phyloP scores from a whole-genome alignment of 2,797 vertebrate genomes.

The Smutsia gigantea region DNA sequence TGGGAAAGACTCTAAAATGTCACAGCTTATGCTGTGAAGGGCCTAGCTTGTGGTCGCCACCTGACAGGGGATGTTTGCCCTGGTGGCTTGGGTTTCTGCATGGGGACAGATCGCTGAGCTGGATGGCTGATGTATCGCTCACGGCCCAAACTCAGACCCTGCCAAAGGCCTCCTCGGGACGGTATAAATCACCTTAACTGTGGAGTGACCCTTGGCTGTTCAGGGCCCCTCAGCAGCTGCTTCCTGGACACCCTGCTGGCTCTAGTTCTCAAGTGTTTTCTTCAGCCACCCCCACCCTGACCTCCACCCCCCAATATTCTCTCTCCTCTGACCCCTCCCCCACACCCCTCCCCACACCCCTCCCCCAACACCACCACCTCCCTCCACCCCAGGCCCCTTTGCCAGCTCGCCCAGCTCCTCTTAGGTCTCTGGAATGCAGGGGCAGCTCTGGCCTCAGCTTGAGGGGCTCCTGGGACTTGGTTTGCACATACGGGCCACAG shows the following conservation, averaged over 20 bases:
- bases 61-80: neutral
- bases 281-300: neutral
- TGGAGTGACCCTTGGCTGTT: neutral
- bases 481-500: fast-evolving
- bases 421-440: neutral
- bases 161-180: neutral
- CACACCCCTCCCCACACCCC: no score
- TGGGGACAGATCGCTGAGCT: neutral
- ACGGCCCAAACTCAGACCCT: neutral
- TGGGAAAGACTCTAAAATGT: no score
- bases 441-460: neutral
- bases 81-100: neutral
- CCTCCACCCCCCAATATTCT: neutral
- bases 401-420: neutral
- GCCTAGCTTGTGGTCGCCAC: neutral
- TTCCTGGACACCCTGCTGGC: neutral
- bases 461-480: neutral
- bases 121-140: neutral
- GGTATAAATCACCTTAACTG: neutral
- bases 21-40: neutral
- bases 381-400: neutral
- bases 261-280: neutral
- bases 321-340: neutral
- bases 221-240: neutral
- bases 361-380: neutral